phyloP scores from a whole-genome alignment of 2,888 invertebrate genomes.

The Apantesis nais region DNA sequence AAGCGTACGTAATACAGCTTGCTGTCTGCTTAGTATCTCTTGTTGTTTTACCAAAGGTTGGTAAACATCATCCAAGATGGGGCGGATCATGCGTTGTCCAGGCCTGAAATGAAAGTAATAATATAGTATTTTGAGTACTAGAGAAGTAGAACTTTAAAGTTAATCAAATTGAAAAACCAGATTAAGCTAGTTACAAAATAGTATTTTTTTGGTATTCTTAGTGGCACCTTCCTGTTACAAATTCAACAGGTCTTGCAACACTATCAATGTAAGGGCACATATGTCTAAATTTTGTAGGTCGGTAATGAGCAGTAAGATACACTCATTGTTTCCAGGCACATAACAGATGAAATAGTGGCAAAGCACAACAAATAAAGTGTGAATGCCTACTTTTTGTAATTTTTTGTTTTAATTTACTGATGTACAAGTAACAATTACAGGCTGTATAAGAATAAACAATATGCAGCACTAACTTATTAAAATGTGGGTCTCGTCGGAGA shows the following conservation, averaged over 20 bases:
- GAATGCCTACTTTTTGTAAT: neutral
- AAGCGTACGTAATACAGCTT: conserved; percentile 74
- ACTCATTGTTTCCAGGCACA: neutral
- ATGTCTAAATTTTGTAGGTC: no score
- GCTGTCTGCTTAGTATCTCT: conserved; percentile 87
- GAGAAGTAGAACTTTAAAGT: neutral
- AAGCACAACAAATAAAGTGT: neutral
- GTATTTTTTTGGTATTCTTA: neutral
- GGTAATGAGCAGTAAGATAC: neutral
- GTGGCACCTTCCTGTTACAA: neutral
- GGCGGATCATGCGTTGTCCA: conserved; percentile 85
- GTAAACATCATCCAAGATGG: conserved; percentile 91
- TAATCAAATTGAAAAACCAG: neutral
- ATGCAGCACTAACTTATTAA: conserved; percentile 59
- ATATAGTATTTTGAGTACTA: neutral
- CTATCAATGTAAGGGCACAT: no score
- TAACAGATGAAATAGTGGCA: neutral
- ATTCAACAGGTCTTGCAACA: neutral
- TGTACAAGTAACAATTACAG: neutral
- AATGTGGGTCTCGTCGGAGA: conserved; percentile 62
- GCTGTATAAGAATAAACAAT: neutral
- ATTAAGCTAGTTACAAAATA: neutral
- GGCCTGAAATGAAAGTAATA: conserved; percentile 54
- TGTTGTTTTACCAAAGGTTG: conserved; percentile 91
- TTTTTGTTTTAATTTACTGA: neutral